Percentiles rank a stretch among this genome's conserved stretches.
Evolutionary conservation across 2,888 invertebrate genomes (phyloP).

Genomic region (Chloromyia formosa): DNA sequence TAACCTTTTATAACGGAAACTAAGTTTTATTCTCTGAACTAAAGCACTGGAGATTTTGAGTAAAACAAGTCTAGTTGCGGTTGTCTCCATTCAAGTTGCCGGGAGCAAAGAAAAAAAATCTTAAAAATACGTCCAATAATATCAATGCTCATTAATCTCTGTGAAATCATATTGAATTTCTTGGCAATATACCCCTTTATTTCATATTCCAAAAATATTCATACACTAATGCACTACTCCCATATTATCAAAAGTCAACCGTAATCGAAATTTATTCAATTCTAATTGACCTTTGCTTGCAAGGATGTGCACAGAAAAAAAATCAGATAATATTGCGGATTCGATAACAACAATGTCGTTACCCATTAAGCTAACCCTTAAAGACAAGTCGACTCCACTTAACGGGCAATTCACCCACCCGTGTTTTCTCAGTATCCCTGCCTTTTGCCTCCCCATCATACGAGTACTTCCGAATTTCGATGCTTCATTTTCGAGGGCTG

Average conservation of each 20-base stretch:
- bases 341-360: conserved; percentile 43
- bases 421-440: background rate
- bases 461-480: conserved; percentile 3
- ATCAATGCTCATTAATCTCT: no score
- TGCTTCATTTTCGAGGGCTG: conserved; percentile 33
- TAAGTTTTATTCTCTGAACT: no score
- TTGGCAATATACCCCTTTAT: no score
- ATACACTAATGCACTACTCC: no score
- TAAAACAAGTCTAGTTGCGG: no score
- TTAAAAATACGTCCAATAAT: no score
- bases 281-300: conserved; percentile 28
- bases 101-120: no score
- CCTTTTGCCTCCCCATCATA: background rate
- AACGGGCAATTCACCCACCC: conserved; percentile 33
- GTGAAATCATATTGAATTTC: no score
- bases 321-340: conserved; percentile 38
- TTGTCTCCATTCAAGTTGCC: no score
- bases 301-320: conserved; percentile 4
- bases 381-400: conserved; percentile 44
- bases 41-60: no score
- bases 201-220: no score
- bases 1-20: no score
- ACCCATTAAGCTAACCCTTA: conserved; percentile 43
- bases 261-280: conserved; percentile 36
- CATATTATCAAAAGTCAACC: background rate